Base-by-base conservation (phyloP, 2,888 invertebrate genomes). In the Noctuana brunneofusca region DNA sequence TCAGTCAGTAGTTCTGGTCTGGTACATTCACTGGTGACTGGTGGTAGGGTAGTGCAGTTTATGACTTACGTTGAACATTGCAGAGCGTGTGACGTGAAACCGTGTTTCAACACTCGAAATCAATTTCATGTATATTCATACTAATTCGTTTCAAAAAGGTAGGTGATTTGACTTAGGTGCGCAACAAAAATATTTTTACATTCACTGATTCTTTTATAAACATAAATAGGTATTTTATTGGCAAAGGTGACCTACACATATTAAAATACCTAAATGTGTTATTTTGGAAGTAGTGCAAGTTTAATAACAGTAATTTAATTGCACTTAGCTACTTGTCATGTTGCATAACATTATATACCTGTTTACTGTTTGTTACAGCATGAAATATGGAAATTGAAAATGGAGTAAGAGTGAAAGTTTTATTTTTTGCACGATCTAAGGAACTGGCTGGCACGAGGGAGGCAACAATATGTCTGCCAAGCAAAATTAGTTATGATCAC, bases 351-450 rank as follows among this genome's bases (percentile, higher is more conserved):
- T 20, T 12, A 12, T 11, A 11, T 0, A 18, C 18, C 16, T 38
- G 1, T 6, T 38, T 38, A 43, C 3, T 8, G 2, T 32, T 57
- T 32, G n/a, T 78, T 77, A 3, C 79, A 87, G 86, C 64, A 78
- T 80, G 76, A 84, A 86, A 74, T 80, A 91, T 91, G 91, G 89
- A 89, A 76, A 82, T 84, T 87, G 91, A 86, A 66, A 73, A 78
- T 76, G 76, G 66, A 20, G 92, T 94, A 1, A 87, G 87, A 69
- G 93, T 96, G 50, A 95, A 94, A 81, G 75, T 98, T 64, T 85
- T 97, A 73, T 97, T 98, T 88, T 98, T 98, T 87, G 98, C 97
- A 0, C 96, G 96, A 92, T 95, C 97, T 41, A 95, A 96, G 77
- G 98, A 98, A 83, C 85, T 98, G 59, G 93, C 94, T 20, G 96